Evolutionary conservation across 2,113 vertebrate genomes (phyloP).

Genomic region (Anarhynchus alexandrinus): DNA sequence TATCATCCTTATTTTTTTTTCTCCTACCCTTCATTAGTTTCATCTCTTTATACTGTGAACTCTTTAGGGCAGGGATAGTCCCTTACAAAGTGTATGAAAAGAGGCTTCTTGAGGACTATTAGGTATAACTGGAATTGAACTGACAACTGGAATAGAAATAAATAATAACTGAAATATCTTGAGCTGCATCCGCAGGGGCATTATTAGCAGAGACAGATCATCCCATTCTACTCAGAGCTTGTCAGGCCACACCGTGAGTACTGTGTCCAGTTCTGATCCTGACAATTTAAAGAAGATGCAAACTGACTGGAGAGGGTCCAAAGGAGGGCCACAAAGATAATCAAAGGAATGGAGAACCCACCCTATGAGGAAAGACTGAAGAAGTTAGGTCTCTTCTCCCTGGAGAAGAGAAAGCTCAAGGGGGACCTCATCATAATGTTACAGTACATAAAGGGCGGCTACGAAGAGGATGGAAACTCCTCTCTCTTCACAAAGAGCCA

Average conservation of each 20-base stretch:
- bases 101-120: background rate
- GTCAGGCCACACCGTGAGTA: background rate
- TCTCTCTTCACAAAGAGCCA: background rate
- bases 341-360: background rate
- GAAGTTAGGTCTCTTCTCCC: background rate
- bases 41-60: background rate
- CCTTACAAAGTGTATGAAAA: background rate
- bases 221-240: background rate
- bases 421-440: background rate
- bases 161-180: background rate
- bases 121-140: background rate
- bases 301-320: background rate
- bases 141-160: background rate
- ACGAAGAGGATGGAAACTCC: fast-evolving
- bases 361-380: background rate
- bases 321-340: background rate
- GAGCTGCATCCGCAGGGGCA: background rate
- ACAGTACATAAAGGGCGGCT: background rate
- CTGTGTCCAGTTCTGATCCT: background rate
- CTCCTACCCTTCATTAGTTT: background rate
- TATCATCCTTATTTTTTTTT: background rate
- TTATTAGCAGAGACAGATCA: background rate
- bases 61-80: background rate
- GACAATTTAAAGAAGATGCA: background rate
- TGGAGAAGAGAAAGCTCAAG: background rate